Percentiles rank a stretch among this genome's conserved stretches.
phyloP scores from a whole-genome alignment of 2,113 vertebrate genomes.

The Tenrec ecaudatus region DNA sequence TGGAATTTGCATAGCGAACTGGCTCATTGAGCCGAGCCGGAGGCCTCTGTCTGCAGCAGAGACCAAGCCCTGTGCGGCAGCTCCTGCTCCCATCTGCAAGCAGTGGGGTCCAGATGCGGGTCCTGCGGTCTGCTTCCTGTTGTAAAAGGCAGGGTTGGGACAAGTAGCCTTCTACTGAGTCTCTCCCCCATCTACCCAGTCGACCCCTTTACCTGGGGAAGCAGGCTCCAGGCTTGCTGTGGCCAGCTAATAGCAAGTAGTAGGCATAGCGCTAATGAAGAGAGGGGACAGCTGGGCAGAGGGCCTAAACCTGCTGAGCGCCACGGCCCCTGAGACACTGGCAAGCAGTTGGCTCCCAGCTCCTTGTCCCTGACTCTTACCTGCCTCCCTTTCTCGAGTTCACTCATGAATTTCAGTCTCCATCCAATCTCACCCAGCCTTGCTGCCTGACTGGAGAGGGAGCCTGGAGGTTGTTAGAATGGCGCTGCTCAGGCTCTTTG shows the following conservation, averaged over 20 bases:
- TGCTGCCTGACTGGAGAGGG: background rate
- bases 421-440: background rate
- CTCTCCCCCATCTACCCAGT: no score
- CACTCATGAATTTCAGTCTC: conserved; percentile 10
- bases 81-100: background rate
- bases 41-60: background rate
- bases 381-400: background rate
- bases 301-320: background rate
- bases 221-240: background rate
- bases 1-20: background rate
- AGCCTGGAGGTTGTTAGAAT: background rate
- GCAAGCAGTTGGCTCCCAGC: background rate
- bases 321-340: background rate
- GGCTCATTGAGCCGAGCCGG: background rate
- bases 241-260: background rate
- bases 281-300: background rate
- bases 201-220: background rate
- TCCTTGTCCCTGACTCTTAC: background rate
- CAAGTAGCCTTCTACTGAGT: background rate
- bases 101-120: background rate
- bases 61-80: background rate
- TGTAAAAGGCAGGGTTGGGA: background rate
- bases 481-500: background rate
- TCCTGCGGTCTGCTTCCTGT: background rate
- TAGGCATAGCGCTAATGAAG: background rate